A percentile compares a stretch with the other conserved stretches of the same genome.
Conservation (phyloP, 2,797 vertebrate species). For the Eutrigla gurnardus region DNA sequence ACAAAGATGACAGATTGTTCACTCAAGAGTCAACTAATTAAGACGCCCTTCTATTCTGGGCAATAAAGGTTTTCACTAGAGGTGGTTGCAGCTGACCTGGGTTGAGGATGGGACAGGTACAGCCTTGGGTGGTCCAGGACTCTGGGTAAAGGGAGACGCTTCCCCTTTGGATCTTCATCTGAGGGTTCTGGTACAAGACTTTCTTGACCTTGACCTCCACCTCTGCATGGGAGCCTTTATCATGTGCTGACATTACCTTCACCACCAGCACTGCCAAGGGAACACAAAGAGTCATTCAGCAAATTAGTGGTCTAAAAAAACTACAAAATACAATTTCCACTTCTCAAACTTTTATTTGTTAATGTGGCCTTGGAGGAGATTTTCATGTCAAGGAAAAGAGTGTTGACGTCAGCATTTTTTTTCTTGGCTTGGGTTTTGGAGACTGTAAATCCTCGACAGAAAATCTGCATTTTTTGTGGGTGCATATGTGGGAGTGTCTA, state of each 20-base stretch:
- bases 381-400: neutral
- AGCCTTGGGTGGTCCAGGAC: slow-evolving; percentile 92
- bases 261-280: slow-evolving; percentile 87
- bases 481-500: neutral
- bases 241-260: slow-evolving; percentile 91
- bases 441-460: neutral
- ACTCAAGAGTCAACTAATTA: slow-evolving; percentile 40
- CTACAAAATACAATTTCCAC: neutral
- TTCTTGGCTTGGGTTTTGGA: neutral
- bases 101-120: slow-evolving; percentile 94
- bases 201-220: slow-evolving; percentile 93
- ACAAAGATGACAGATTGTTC: slow-evolving; percentile 42
- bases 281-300: slow-evolving; percentile 18
- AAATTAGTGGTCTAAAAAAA: neutral
- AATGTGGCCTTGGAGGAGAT: neutral
- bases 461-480: neutral
- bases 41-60: slow-evolving; percentile 30
- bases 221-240: slow-evolving; percentile 94
- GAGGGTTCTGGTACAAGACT: slow-evolving; percentile 87
- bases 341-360: neutral
- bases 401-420: neutral
- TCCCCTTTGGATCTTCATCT: slow-evolving; percentile 86
- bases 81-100: slow-evolving; percentile 84
- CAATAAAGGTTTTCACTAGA: slow-evolving; percentile 17
- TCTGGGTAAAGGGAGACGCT: slow-evolving; percentile 89